Evolutionary conservation across 2,113 vertebrate genomes (phyloP).

Genomic region (Puffinus mauretanicus): DNA sequence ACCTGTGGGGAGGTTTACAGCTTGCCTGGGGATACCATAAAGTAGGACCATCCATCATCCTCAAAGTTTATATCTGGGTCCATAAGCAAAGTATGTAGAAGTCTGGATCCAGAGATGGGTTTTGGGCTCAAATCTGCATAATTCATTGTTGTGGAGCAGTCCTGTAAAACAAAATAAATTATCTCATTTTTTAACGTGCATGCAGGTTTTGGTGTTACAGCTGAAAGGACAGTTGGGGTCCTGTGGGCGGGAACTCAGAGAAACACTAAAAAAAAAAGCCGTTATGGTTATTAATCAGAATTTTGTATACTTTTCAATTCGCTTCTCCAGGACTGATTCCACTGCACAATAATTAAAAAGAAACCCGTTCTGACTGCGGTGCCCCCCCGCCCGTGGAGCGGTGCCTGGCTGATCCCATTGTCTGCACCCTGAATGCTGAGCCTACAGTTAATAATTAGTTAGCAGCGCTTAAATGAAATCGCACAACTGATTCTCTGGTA

Average conservation of each 20-base stretch:
- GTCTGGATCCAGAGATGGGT: not conserved
- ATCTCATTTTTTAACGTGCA: not conserved
- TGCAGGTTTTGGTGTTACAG: not conserved
- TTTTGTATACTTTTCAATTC: constrained; percentile 28
- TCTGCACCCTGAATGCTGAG: constrained; percentile 54
- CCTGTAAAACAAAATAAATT: not conserved
- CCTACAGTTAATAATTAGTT: constrained; percentile 58
- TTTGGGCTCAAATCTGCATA: not conserved
- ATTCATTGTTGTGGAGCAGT: not conserved
- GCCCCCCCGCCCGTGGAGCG: not conserved
- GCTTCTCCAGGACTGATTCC: not conserved
- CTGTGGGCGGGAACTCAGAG: not conserved
- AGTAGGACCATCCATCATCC: not conserved
- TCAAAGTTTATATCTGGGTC: not conserved
- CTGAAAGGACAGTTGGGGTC: not conserved
- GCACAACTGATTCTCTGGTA: constrained; percentile 11
- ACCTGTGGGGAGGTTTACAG: not conserved
- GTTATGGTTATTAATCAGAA: not conserved
- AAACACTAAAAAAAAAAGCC: not conserved
- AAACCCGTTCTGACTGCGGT: not conserved
- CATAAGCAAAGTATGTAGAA: not conserved
- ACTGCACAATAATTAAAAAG: constrained; percentile 34
- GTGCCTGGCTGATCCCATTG: constrained; percentile 65
- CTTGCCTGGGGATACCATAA: not conserved
- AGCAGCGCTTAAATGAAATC: constrained; percentile 35